phyloP scores from a whole-genome alignment of 1,140 invertebrate species.

The Mylabris phalerata region DNA sequence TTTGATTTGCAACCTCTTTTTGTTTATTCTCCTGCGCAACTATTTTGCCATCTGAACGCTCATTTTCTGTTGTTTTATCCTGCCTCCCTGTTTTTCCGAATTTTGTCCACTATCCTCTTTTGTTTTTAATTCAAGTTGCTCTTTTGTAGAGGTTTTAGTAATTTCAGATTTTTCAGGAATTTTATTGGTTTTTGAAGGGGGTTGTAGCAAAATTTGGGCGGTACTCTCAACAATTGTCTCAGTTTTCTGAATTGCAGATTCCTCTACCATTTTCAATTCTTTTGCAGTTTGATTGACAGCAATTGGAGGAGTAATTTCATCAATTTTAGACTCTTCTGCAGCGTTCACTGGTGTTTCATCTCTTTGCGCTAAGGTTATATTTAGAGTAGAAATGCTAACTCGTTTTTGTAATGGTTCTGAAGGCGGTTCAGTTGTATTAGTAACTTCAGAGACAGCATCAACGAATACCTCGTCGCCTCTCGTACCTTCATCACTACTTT shows the following conservation, averaged over 20 bases:
- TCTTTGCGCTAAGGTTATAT: conserved; percentile 9
- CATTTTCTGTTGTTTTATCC: no score
- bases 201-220: conserved; percentile 3
- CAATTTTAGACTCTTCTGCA: neutral
- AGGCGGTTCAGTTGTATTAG: neutral
- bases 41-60: no score
- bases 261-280: neutral
- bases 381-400: conserved; percentile 19
- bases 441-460: conserved; percentile 40
- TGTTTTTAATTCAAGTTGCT: neutral
- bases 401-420: neutral
- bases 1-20: no score
- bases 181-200: no score
- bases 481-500: conserved; percentile 25
- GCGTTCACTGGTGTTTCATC: neutral
- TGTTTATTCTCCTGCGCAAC: no score
- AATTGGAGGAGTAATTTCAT: no score
- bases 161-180: no score
- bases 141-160: no score
- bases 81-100: no score
- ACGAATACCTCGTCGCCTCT: conserved; percentile 27
- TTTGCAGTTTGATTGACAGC: neutral
- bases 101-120: neutral
- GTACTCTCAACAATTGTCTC: conserved; percentile 16
- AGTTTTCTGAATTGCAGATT: neutral